Percentiles rank a stretch among this genome's conserved stretches.
phyloP scores from a whole-genome alignment of 2,888 invertebrate species.

The Panopea generosa region DNA sequence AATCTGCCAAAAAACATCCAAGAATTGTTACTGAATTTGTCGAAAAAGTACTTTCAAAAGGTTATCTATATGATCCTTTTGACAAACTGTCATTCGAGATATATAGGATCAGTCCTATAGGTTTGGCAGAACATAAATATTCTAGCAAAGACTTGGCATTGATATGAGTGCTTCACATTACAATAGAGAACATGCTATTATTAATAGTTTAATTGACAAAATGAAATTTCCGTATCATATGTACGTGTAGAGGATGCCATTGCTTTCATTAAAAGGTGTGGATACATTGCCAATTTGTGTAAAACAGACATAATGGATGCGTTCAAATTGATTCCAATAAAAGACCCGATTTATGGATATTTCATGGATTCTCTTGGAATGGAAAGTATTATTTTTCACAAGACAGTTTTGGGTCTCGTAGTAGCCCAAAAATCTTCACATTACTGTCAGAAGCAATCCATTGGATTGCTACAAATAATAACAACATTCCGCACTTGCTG shows the following conservation, averaged over 20 bases:
- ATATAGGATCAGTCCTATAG: constrained; percentile 51
- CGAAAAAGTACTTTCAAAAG: constrained; percentile 44
- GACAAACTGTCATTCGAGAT: constrained; percentile 24
- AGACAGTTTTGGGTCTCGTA: constrained; percentile 44
- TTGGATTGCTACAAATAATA: constrained; percentile 52
- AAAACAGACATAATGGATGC: constrained; percentile 57
- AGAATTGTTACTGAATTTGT: constrained; percentile 29
- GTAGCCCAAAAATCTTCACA: constrained; percentile 53
- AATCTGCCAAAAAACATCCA: constrained; percentile 39
- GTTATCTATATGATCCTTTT: constrained; percentile 53
- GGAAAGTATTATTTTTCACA: constrained; percentile 17
- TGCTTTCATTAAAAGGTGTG: constrained; percentile 27
- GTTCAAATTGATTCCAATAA: constrained; percentile 45
- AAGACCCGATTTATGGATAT: constrained; percentile 34
- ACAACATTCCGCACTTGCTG: constrained; percentile 37
- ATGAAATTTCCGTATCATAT: constrained; percentile 42
- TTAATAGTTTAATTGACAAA: constrained; percentile 61
- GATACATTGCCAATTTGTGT: constrained; percentile 26
- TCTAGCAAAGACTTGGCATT: constrained; percentile 53
- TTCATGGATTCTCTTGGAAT: constrained; percentile 50
- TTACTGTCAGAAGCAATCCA: constrained; percentile 37
- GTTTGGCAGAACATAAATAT: constrained; percentile 52
- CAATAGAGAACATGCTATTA: constrained; percentile 29
- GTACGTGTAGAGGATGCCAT: constrained; percentile 61
- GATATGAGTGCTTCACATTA: constrained; percentile 63